A percentile compares a stretch with the other conserved stretches of the same genome.
Evolutionary conservation across 2,113 vertebrate species (phyloP).

Genomic region (Balaenoptera acutorostrata): DNA sequence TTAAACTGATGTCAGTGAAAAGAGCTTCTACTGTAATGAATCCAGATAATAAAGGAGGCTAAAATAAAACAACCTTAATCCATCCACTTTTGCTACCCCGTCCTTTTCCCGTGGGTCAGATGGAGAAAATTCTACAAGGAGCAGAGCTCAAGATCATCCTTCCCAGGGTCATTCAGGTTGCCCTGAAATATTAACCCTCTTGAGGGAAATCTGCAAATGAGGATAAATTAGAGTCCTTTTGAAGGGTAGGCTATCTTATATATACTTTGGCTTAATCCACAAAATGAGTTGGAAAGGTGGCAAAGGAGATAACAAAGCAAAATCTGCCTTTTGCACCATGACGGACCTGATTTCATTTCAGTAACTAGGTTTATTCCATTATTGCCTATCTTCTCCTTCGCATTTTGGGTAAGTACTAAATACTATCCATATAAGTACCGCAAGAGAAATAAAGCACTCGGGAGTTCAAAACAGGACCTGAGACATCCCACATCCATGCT

Average conservation of each 20-base stretch:
- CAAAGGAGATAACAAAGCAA: conserved; percentile 16
- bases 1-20: not conserved
- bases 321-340: not conserved
- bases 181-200: conserved; percentile 55
- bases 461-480: not conserved
- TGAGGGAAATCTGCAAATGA: conserved; percentile 40
- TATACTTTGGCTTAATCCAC: not conserved
- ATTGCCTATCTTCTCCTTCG: not conserved
- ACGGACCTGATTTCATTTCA: not conserved
- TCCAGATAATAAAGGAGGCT: not conserved
- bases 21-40: not conserved
- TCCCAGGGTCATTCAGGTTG: conserved; percentile 2
- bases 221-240: conserved; percentile 10
- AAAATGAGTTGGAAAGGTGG: not conserved
- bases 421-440: fast-evolving
- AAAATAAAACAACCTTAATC: conserved; percentile 29
- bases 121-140: conserved; percentile 5
- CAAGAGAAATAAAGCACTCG: not conserved
- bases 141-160: not conserved
- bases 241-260: not conserved
- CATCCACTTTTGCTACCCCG: not conserved
- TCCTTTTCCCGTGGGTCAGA: not conserved
- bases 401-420: not conserved
- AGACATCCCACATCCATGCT: not conserved
- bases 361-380: not conserved